These are phyloP conservation scores for Eudasyphora cyanicolor DNA, from an alignment of 2,888 invertebrate genomes.

Conservation along the genomic window DNA sequence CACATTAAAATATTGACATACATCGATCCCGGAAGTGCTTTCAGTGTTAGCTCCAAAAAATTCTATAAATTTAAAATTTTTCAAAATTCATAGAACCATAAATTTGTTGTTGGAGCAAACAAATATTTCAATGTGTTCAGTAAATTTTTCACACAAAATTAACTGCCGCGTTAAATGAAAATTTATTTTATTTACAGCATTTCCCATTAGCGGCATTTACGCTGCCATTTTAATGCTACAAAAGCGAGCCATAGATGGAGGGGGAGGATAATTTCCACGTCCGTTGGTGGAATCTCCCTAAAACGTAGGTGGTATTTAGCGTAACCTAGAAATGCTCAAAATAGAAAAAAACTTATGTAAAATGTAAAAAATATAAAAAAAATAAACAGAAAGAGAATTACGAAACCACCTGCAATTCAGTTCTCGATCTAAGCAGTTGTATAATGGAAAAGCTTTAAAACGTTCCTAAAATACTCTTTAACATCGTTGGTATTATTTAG, in stretches of 20 bases:
- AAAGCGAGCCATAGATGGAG: conserved; percentile 32
- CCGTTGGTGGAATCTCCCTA: not conserved
- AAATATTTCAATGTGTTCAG: not conserved
- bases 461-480: too few species aligned
- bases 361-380: not conserved
- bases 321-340: not conserved
- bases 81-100: not conserved
- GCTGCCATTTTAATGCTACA: conserved; percentile 45
- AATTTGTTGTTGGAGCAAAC: not conserved
- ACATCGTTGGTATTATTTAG: too few species aligned
- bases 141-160: conserved; percentile 22
- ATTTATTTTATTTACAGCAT: conserved; percentile 55
- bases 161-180: conserved; percentile 25
- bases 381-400: not conserved
- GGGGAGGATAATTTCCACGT: not conserved
- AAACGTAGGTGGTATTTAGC: not conserved
- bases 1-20: too few species aligned
- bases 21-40: too few species aligned
- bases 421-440: too few species aligned
- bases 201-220: conserved; percentile 60
- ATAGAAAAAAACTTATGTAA: not conserved
- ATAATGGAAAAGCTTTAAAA: too few species aligned
- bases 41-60: not conserved
- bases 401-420: too few species aligned
- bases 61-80: conserved; percentile 13